A percentile compares a stretch with the other conserved stretches of the same genome.
Conservation (phyloP, 2,888 invertebrate genomes). For the Drosophila longiperda region DNA sequence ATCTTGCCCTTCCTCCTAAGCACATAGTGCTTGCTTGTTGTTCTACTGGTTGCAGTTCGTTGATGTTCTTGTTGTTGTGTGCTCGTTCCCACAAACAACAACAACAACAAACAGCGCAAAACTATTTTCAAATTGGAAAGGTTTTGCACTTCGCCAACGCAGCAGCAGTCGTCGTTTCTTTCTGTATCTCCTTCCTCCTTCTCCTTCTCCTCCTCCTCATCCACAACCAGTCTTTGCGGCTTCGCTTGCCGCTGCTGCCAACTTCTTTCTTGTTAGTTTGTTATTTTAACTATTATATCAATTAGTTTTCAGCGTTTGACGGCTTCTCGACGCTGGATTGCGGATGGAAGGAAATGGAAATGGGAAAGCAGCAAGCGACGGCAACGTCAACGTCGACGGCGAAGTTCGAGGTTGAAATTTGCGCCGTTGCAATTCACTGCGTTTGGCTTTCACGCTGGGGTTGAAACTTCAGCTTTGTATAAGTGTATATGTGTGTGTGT, state of each 20-base stretch:
- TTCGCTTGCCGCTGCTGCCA: conserved; percentile 28
- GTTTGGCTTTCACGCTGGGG: conserved; percentile 60
- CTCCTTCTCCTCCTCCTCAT: background rate
- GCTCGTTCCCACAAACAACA: conserved; percentile 61
- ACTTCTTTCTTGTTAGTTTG: conserved; percentile 75
- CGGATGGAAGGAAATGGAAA: conserved; percentile 48
- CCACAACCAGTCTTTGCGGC: conserved; percentile 25
- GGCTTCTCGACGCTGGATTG: conserved; percentile 42
- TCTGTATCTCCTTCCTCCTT: conserved; percentile 18
- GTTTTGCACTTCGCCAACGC: conserved; percentile 78
- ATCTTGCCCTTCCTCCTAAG: conserved; percentile 27
- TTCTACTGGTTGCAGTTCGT: conserved; percentile 35
- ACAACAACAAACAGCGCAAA: conserved; percentile 71
- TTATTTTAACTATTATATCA: conserved; percentile 80
- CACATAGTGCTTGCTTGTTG: conserved; percentile 39
- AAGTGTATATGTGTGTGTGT: conserved; percentile 3
- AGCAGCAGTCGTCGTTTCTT: conserved; percentile 31
- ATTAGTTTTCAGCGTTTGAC: conserved; percentile 77
- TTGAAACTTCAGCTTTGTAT: conserved; percentile 24
- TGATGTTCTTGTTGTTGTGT: conserved; percentile 40
- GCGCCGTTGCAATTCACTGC: conserved; percentile 74
- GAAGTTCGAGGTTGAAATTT: conserved; percentile 37
- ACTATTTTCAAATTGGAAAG: conserved; percentile 79
- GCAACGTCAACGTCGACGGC: conserved; percentile 16
- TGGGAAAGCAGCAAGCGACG: conserved; percentile 49